Evolutionary conservation across 2,888 invertebrate species (phyloP), one percentile per base, ranked within the genome.

Genomic region (Tuta absoluta): DNA sequence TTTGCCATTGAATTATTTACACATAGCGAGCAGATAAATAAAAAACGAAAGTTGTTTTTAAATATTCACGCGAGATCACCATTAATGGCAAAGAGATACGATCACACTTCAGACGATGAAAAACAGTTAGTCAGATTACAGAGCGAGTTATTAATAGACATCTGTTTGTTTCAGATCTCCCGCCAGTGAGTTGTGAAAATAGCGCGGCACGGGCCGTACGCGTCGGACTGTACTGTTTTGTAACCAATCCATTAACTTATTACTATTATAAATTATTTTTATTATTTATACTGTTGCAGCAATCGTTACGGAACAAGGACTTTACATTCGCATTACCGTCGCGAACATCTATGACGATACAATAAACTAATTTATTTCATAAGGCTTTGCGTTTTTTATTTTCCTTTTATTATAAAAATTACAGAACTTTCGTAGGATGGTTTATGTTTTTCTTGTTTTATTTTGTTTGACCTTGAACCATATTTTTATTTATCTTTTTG

Each of bases 331-430:
- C 80, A 69, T 63, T 66, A 64, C 56, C 85, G 86, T 87, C 87
- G 74, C 70, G 70, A 72, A 85, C 85, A 90, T 41, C 89, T 83
- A 72, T 82, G 87, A 84, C 87, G 85, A 79, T 73, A 79, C 86
- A 91, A 90, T 91, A 91, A 91, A 91, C 91, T 91, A 90, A 91
- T 91, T 89, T 91, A 91, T 90, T 90, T 88, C 89, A 86, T 90
- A 90, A 85, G 80, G 72, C 76, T 75, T 72, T 66, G 74, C 67
- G 71, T 82, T 81, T 75, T 81, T 81, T 79, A 78, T 79, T 68
- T 65, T 11, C 11, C 49, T 8, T 17, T 7, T 21, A 57, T 57
- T 59, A 63, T 53, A 62, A 62, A 45, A 63, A 61, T 49, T 33
- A n/a, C 8, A 57, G 33, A 14, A 28, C 12, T n/a, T n/a, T 33